Percentiles rank a stretch among this genome's conserved stretches.
phyloP scores from a whole-genome alignment of 2,797 vertebrate genomes.

The Rhinogobio ventralis region DNA sequence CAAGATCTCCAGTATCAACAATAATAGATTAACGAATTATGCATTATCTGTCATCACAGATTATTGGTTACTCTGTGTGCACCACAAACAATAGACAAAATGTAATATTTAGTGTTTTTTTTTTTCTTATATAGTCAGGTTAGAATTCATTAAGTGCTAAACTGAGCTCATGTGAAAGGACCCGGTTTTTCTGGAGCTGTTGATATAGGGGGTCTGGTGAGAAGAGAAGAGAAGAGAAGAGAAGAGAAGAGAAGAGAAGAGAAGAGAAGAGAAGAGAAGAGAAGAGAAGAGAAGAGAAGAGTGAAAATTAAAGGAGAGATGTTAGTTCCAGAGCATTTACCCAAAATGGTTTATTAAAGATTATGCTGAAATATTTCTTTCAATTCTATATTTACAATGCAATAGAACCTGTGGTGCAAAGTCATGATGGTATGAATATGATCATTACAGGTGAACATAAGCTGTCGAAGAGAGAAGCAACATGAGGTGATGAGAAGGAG shows the following conservation, averaged over 20 bases:
- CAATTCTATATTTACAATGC: not conserved
- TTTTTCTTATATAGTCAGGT: conserved; percentile 65
- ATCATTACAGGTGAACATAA: conserved; percentile 4
- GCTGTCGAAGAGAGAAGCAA: conserved; percentile 52
- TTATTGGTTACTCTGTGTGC: not conserved
- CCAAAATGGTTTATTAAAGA: conserved; percentile 10
- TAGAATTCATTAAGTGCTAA: conserved; percentile 86
- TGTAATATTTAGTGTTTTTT: not conserved
- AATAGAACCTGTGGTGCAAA: not conserved
- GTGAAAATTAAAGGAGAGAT: not conserved
- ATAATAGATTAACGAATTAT: not conserved
- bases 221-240: conserved; percentile 76
- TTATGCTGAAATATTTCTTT: not conserved
- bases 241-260: conserved; percentile 72
- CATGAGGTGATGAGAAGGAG: conserved; percentile 66
- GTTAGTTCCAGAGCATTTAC: conserved; percentile 13
- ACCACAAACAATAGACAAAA: not conserved
- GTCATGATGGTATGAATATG: conserved; percentile 3
- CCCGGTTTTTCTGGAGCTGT: conserved; percentile 94
- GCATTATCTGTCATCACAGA: not conserved
- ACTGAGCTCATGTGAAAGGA: conserved; percentile 93
- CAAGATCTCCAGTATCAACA: not conserved
- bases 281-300: not conserved
- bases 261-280: not conserved
- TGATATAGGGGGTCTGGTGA: conserved; percentile 91